Evolutionary conservation across 1,140 invertebrate species (phyloP), one percentile per base, ranked within the genome.

Genomic region (Carcinoscorpius rotundicauda): DNA sequence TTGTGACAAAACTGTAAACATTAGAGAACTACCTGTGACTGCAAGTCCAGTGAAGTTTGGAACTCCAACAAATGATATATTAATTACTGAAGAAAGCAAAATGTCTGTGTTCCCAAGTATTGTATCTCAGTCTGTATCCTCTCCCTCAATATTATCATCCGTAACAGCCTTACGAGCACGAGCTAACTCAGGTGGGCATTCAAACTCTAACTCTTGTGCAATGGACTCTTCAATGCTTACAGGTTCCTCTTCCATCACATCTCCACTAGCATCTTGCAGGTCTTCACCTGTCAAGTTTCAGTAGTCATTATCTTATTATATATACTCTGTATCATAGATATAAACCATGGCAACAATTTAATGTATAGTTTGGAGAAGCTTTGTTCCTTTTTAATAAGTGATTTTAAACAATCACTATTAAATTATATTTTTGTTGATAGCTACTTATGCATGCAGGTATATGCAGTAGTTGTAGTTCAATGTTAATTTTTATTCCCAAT

Each of bases 151-250:
- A 61, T 62, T 63, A 58, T 66, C 65, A 61, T 67, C 66, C 62
- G 64, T 67, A 62, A 62, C 66, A 29, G 66, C 66, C 66, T 67
- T 67, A 67, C 66, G 64, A 64, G 64, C 66, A 62, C 66, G 66
- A 60, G 64, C 66, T 56, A 67, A 63, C 60, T 64, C 62, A 64
- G 66, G 66, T 61, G 64, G 66, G 55, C 66, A 67, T 51, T 67
- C 66, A 58, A 67, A 63, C 63, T 61, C 62, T 59, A 63, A 63
- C 51, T 67, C 66, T 51, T 67, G 66, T 60, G 66, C 66, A 58
- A 67, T 67, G 66, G 66, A 67, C 66, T 64, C 62, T 64, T 59
- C 62, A 59, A 60, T 67, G 55, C 29, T 29, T 29, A 29, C 29
- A 29, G 29, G 29, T 29, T 67, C 58, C 63, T 64, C 66, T 52